Percentiles rank a stretch among this genome's conserved stretches.
Evolutionary conservation across 2,888 invertebrate species (phyloP).

Genomic region (Melinopterus prodromus): DNA sequence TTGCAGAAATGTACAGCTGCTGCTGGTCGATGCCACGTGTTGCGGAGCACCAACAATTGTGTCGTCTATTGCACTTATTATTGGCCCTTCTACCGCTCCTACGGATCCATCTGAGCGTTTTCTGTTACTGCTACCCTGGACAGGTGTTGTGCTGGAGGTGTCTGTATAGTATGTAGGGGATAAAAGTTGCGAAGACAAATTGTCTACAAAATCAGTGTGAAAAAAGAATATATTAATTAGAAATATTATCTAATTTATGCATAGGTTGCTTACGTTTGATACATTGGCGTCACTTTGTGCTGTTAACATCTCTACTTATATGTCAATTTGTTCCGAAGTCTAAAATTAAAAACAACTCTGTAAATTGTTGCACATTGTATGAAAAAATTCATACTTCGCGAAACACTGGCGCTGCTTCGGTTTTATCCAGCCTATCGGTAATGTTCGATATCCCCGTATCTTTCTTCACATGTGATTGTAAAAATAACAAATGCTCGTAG

Average conservation of each 20-base stretch:
- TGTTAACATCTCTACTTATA: background rate
- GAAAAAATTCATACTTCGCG: background rate
- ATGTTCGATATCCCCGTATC: background rate
- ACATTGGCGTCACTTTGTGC: background rate
- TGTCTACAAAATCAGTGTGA: background rate
- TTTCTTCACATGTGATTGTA: background rate
- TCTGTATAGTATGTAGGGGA: conserved; percentile 4
- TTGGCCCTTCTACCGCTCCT: background rate
- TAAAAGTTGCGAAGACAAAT: background rate
- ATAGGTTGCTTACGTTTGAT: background rate
- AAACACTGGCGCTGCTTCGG: background rate
- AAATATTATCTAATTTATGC: conserved; percentile 4
- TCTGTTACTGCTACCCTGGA: background rate
- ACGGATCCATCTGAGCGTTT: background rate
- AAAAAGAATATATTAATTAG: background rate
- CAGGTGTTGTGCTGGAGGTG: background rate
- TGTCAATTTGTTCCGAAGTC: background rate
- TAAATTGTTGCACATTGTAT: background rate
- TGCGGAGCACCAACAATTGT: conserved; percentile 4
- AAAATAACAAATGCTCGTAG: background rate
- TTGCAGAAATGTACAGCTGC: background rate
- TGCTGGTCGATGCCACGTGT: background rate
- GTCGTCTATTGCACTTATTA: background rate
- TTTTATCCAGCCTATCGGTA: background rate
- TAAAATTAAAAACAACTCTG: conserved; percentile 4